Percentiles rank a stretch among this genome's conserved stretches.
These are phyloP conservation scores for Caenorhabditis wallacei DNA, from an alignment of 2,888 invertebrate species.

Conservation along the genomic window DNA sequence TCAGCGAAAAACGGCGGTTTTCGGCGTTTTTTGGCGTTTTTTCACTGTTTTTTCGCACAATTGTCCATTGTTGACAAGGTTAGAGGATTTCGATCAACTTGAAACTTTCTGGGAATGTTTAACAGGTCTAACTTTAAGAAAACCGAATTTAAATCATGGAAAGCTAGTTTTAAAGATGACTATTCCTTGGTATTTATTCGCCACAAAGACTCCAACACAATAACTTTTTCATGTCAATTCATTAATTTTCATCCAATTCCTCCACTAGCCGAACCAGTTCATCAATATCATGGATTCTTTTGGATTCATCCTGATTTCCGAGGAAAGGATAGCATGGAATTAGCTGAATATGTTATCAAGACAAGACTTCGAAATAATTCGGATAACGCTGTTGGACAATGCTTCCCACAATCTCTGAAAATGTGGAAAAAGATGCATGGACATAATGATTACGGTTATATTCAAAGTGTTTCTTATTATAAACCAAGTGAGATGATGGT, in stretches of 20 bases:
- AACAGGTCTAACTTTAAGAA: no score
- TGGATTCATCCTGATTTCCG: constrained; percentile 46
- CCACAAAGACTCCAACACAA: not conserved
- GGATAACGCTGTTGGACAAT: constrained; percentile 26
- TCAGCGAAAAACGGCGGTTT: no score
- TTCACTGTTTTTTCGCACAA: no score
- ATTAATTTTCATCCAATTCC: constrained; percentile 5
- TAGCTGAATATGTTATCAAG: constrained; percentile 33
- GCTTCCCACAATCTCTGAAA: constrained; percentile 15
- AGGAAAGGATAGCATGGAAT: constrained; percentile 17
- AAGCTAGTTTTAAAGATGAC: no score
- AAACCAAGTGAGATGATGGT: constrained; percentile 38
- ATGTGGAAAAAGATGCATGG: constrained; percentile 32
- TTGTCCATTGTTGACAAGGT: no score
- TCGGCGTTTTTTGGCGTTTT: no score
- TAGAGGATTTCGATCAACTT: no score
- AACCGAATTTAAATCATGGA: no score
- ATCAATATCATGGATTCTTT: constrained; percentile 45
- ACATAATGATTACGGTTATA: constrained; percentile 3
- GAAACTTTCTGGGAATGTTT: no score
- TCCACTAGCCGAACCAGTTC: constrained; percentile 1
- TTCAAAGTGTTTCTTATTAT: constrained; percentile 35
- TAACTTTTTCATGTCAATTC: constrained; percentile 1
- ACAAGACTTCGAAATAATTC: not conserved
- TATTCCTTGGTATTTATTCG: not conserved